Evolutionary conservation across 2,113 vertebrate species (phyloP).

Genomic region (Morone saxatilis): DNA sequence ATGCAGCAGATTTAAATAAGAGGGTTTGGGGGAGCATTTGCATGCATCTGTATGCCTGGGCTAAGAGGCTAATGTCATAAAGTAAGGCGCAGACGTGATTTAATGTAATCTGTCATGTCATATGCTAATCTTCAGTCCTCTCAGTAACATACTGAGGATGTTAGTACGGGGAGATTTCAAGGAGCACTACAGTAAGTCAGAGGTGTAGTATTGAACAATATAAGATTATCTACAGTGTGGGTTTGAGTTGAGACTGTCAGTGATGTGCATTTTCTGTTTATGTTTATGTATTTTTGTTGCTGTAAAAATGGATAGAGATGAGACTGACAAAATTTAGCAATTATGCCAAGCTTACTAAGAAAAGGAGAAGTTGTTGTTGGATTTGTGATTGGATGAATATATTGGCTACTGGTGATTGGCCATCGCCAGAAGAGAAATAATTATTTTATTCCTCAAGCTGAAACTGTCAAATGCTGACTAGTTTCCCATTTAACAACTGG

Average conservation of each 20-base stretch:
- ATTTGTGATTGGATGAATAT: no score
- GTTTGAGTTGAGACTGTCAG: background rate
- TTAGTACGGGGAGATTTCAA: conserved; percentile 55
- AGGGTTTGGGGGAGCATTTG: conserved; percentile 97
- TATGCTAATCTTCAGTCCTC: conserved; percentile 99
- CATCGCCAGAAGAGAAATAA: no score
- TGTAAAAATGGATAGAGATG: background rate
- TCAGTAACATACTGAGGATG: conserved; percentile 59
- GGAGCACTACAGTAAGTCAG: conserved; percentile 81
- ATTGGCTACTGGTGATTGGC: no score
- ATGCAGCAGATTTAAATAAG: conserved; percentile 99
- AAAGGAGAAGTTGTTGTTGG: conserved; percentile 35
- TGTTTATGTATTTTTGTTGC: background rate
- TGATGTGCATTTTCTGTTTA: background rate
- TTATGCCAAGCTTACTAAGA: background rate
- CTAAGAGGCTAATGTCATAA: conserved; percentile 99
- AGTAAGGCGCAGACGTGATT: conserved; percentile 94
- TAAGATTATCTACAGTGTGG: conserved; percentile 81
- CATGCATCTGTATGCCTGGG: conserved; percentile 94
- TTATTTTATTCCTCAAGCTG: no score
- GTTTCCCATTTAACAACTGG: no score
- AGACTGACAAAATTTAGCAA: background rate
- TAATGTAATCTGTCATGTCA: conserved; percentile 99
- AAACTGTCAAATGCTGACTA: no score
- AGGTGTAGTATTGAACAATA: conserved; percentile 88